Evolutionary conservation across 2,113 vertebrate genomes (phyloP).

Genomic region (Penelope pileata): DNA sequence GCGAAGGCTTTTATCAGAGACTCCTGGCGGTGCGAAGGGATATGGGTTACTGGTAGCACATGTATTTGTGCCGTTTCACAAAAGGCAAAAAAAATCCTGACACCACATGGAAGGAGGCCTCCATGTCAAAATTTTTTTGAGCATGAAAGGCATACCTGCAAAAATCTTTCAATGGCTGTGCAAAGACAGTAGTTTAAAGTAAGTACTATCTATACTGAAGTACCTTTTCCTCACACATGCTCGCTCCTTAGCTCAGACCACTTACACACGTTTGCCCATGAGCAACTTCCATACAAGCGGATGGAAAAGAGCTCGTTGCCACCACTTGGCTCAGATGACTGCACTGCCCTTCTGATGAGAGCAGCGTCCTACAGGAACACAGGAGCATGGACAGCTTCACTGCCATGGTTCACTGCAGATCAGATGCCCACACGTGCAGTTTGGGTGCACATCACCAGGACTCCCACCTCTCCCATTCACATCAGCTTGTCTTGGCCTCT

Average conservation of each 20-base stretch:
- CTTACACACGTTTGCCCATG: not conserved
- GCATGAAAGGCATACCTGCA: not conserved
- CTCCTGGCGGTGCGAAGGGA: not conserved
- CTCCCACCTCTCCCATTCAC: not conserved
- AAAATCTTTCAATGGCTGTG: not conserved
- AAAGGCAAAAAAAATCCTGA: not conserved
- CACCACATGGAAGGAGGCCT: not conserved
- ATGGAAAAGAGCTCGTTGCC: not conserved
- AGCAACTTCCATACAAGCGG: not conserved
- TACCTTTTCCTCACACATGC: not conserved
- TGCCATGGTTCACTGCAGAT: not conserved
- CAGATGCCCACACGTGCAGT: not conserved
- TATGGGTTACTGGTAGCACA: not conserved
- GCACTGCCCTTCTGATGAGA: not conserved
- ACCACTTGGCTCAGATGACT: not conserved
- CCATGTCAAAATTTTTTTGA: not conserved
- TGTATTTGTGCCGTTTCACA: not conserved
- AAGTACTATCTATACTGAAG: not conserved
- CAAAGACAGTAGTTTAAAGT: not conserved
- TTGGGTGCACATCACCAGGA: not conserved
- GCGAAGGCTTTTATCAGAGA: not conserved
- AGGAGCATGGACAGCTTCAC: not conserved
- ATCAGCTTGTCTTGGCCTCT: not conserved
- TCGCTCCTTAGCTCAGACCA: not conserved
- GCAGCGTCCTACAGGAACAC: not conserved